A percentile compares a stretch with the other conserved stretches of the same genome.
Conservation (phyloP, 2,797 vertebrate genomes). For the Tauraco hartlaubi region DNA sequence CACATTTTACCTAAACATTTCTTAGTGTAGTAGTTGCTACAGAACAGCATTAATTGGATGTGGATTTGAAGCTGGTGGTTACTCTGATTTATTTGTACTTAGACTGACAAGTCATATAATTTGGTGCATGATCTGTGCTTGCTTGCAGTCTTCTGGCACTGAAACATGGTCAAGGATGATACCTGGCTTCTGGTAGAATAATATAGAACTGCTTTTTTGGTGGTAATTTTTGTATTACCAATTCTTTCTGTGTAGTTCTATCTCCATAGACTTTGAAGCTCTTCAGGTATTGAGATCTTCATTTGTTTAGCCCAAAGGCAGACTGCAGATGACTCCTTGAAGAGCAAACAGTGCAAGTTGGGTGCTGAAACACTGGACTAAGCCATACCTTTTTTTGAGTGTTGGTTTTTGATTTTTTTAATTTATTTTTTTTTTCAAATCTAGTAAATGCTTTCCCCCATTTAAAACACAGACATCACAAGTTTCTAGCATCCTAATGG, state of each 20-base stretch:
- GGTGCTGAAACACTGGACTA: background rate
- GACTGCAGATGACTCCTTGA: background rate
- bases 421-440: too few species aligned
- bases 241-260: background rate
- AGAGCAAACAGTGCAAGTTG: background rate
- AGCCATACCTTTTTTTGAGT: background rate
- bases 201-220: background rate
- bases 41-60: background rate
- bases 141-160: background rate
- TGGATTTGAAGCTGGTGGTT: background rate
- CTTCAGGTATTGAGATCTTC: background rate
- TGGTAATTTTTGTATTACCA: background rate
- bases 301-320: background rate
- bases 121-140: background rate
- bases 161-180: background rate
- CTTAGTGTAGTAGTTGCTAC: background rate
- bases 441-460: background rate
- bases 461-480: background rate
- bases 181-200: background rate
- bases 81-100: background rate
- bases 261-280: background rate
- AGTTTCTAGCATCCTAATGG: background rate
- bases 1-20: background rate
- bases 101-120: background rate
- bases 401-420: background rate